A percentile compares a stretch with the other conserved stretches of the same genome.
Conservation (phyloP, 2,888 invertebrate genomes). For the Ypsolopha sequella region DNA sequence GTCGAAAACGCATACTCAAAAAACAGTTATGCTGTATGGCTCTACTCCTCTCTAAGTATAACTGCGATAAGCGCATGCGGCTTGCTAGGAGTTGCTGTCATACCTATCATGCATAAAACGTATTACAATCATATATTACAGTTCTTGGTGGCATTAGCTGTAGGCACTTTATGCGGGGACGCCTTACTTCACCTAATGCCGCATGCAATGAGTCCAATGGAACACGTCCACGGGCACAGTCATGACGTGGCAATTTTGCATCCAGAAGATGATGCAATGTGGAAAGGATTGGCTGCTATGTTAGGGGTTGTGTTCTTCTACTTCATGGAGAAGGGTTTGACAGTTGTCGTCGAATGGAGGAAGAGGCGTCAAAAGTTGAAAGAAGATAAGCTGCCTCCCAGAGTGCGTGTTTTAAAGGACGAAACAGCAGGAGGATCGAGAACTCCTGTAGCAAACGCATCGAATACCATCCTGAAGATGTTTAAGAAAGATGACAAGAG, state of each 20-base stretch:
- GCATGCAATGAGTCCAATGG: conserved; percentile 75
- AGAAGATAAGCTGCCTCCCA: conserved; percentile 73
- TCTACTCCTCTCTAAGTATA: conserved; percentile 86
- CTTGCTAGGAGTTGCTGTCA: conserved; percentile 87
- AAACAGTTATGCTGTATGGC: conserved; percentile 77
- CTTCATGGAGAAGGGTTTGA: conserved; percentile 86
- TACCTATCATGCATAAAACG: conserved; percentile 90
- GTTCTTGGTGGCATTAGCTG: conserved; percentile 92
- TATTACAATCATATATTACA: conserved; percentile 92
- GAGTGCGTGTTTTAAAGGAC: conserved; percentile 81
- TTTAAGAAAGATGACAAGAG: conserved; percentile 53
- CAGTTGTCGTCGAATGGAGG: conserved; percentile 84
- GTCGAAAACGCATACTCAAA: conserved; percentile 27
- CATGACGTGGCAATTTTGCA: conserved; percentile 20
- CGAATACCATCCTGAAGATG: conserved; percentile 49
- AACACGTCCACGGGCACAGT: conserved; percentile 19
- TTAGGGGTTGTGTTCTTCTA: conserved; percentile 90
- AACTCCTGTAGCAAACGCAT: conserved; percentile 47
- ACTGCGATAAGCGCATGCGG: conserved; percentile 89
- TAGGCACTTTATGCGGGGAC: conserved; percentile 92
- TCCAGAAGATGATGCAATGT: conserved; percentile 79
- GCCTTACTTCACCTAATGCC: conserved; percentile 93
- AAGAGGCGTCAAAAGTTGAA: conserved; percentile 79
- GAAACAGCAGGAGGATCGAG: conserved; percentile 55
- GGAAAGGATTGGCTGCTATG: conserved; percentile 88